Percentiles rank a stretch among this genome's conserved stretches.
phyloP scores from a whole-genome alignment of 2,113 vertebrate species.

The Centrocercus urophasianus region DNA sequence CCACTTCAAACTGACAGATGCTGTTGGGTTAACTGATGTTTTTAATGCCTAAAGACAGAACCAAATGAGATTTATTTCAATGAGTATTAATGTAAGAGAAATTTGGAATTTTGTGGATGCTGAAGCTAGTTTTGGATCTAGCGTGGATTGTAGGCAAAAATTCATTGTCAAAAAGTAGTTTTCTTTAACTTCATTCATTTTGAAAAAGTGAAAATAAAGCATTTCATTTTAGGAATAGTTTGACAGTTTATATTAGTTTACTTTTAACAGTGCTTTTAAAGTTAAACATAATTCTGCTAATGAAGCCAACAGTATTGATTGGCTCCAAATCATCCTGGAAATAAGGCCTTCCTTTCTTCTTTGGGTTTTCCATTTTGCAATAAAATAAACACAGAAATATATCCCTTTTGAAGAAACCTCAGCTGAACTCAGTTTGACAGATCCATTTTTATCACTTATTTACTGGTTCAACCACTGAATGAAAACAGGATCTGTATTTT shows the following conservation, averaged over 20 bases:
- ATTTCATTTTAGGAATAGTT: background rate
- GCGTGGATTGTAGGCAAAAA: background rate
- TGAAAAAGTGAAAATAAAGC: background rate
- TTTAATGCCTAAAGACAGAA: background rate
- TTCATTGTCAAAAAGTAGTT: background rate
- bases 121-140: background rate
- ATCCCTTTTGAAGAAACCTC: background rate
- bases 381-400: background rate
- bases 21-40: background rate
- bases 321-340: background rate
- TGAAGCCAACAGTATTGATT: background rate
- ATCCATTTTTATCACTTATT: background rate
- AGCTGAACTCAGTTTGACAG: background rate
- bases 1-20: background rate
- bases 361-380: background rate
- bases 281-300: background rate
- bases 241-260: background rate
- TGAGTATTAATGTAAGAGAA: background rate
- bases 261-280: background rate
- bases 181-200: background rate
- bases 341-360: background rate
- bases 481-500: background rate
- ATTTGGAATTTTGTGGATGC: background rate
- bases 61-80: background rate
- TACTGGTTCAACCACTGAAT: background rate